Evolutionary conservation across 2,888 invertebrate species (phyloP), one percentile per base, ranked within the genome.

Genomic region (Noctua comes): DNA sequence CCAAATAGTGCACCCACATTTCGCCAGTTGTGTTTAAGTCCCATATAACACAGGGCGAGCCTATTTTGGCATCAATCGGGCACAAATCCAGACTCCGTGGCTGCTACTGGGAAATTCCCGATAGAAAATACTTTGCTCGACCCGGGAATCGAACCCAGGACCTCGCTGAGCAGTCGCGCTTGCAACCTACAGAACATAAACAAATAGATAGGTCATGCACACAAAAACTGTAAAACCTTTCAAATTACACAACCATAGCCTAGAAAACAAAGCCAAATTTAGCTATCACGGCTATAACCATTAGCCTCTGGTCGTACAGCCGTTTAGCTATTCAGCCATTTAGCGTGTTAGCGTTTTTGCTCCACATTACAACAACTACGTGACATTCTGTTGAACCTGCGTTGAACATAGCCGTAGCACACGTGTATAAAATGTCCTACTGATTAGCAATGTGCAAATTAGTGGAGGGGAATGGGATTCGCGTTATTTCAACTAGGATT

Each of bases 261-360:
- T 57, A 76, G 18, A 74, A 46, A 72, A 68, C 46, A 48, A 57
- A 77, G n/a, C 31, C 8, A 70, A 68, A 72, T 62, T 62, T 68
- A 59, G 54, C 36, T 54, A 65, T 72, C 57, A 62, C 1, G 21
- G 31, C 46, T 57, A 69, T 80, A 78, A 81, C 88, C 86, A 86
- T 89, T 88, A 89, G 84, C 76, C 80, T 75, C 79, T 82, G 71
- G 76, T 68, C 77, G 72, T 83, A 85, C 80, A 86, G 80, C 73
- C 83, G 84, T 88, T 90, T 87, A 89, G 51, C 79, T 83, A 86
- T 88, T 90, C 86, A 88, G 65, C 77, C 84, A 86, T 89, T 89
- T 85, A 87, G 83, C 74, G 85, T 85, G 86, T 87, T 84, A 80
- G 77, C 54, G 62, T 62, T 85, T 86, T 85, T 64, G 64, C 70